These are phyloP conservation scores for Astreopora myriophthalma DNA, from an alignment of 64 coral and sea anemone species.

Conservation along the genomic window DNA sequence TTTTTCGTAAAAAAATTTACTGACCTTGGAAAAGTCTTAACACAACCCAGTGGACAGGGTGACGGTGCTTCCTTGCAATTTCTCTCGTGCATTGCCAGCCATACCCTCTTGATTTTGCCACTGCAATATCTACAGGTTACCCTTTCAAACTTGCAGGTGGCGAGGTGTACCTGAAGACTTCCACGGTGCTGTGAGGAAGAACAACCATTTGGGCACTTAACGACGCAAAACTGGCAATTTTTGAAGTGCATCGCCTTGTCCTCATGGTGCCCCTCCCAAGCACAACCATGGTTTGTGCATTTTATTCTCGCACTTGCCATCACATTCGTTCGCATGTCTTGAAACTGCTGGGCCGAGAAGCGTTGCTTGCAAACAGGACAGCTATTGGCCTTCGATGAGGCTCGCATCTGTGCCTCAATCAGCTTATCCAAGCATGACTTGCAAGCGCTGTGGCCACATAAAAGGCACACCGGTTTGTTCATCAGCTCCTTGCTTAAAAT, in stretches of 20 bases:
- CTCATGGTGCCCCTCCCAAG: neutral
- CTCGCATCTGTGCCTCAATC: neutral
- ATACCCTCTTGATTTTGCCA: neutral
- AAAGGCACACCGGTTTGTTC: neutral
- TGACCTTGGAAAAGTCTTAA: neutral
- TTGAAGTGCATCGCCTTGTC: neutral
- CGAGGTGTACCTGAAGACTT: neutral
- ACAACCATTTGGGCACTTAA: neutral
- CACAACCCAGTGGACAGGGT: neutral
- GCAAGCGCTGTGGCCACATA: neutral
- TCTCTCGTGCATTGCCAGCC: neutral
- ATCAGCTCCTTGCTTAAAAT: constrained; percentile 1
- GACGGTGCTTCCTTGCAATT: neutral
- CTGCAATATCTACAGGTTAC: neutral
- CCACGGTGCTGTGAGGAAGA: no score
- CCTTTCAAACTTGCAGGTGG: neutral
- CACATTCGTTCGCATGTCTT: neutral
- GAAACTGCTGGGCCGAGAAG: neutral
- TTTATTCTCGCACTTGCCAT: neutral
- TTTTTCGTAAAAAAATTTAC: no score
- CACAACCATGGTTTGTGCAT: neutral
- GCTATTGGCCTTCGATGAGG: no score
- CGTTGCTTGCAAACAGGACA: neutral
- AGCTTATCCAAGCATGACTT: neutral
- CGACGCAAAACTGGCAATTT: neutral